Conservation (phyloP, 2,113 vertebrate species). For the Phalacrocorax aristotelis region DNA sequence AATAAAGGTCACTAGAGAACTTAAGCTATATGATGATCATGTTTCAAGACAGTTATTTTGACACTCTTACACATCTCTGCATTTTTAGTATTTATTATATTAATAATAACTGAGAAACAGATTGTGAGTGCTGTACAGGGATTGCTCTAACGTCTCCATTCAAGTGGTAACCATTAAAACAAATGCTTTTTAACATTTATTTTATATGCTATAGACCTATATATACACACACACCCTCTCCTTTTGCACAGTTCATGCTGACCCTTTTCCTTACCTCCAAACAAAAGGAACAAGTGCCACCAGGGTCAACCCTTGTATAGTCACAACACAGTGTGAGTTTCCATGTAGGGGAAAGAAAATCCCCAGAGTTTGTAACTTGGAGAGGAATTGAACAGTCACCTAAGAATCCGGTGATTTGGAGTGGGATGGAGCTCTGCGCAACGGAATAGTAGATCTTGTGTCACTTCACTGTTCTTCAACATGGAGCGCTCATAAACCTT, state of each 20-base stretch:
- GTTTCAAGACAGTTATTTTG: not conserved
- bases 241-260: not conserved
- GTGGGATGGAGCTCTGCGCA: not conserved
- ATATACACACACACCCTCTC: fast-evolving
- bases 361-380: not conserved
- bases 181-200: not conserved
- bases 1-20: not conserved
- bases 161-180: not conserved
- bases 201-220: not conserved
- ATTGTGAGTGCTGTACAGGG: not conserved
- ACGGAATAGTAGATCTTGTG: not conserved
- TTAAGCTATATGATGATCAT: not conserved
- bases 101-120: slow-evolving; percentile 13
- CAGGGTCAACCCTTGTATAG: not conserved
- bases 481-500: not conserved
- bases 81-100: slow-evolving; percentile 40
- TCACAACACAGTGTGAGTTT: not conserved
- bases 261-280: not conserved
- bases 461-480: not conserved
- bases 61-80: not conserved
- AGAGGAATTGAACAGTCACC: not conserved
- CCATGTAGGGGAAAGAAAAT: not conserved
- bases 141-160: not conserved
- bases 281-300: not conserved
- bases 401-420: not conserved